Base-by-base conservation (phyloP, 2,888 invertebrate genomes). In the Caenorhabditis sp. region DNA sequence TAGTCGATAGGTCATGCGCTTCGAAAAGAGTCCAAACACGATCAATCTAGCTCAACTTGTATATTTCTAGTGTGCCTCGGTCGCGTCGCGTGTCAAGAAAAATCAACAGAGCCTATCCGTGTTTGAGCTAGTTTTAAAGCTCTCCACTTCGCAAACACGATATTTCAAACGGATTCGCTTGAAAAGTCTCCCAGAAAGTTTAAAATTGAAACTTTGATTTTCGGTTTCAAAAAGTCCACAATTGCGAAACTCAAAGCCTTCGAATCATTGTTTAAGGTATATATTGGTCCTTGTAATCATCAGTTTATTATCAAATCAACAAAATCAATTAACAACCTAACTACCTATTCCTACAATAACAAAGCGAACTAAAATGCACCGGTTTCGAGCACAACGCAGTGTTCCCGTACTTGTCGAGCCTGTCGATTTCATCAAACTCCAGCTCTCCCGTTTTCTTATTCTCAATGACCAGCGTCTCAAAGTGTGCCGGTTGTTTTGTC, bases 331-430 rank as follows among this genome's bases (percentile, higher is more conserved):
- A 44, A 47, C 47, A 47, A 47, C 19, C 10, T 19, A 5, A 10
- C 12, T 12, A 38, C 12, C 6, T 10, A 47, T 47, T 47, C 19
- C 10, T 47, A 47, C 47, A 47, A 19, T 19, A 47, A 47, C 47
- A 47, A n/a, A 47, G 19, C 19, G 47, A 47, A 47, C 47, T 47
- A 47, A 47, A 47, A 47, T 47, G 47, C 47, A 47, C 47, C 47
- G 47, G 47, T 47, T 47, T 47, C 19, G 47, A 47, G 47, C 47
- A 47, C 47, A 19, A n/a, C 19, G 47, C 47, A 1, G 47, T 47
- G n/a, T n/a, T 19, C 10, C 47, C 47, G 10, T 47, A 47, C 14
- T 47, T 47, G 19, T 47, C 47, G 5, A 47, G 47, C 19, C 47
- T 47, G 5, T 19, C 19, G 19, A 47, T 47, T 19, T 47, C 47